Evolutionary conservation across 2,113 vertebrate genomes (phyloP).

Genomic region (Halichoerus grypus): DNA sequence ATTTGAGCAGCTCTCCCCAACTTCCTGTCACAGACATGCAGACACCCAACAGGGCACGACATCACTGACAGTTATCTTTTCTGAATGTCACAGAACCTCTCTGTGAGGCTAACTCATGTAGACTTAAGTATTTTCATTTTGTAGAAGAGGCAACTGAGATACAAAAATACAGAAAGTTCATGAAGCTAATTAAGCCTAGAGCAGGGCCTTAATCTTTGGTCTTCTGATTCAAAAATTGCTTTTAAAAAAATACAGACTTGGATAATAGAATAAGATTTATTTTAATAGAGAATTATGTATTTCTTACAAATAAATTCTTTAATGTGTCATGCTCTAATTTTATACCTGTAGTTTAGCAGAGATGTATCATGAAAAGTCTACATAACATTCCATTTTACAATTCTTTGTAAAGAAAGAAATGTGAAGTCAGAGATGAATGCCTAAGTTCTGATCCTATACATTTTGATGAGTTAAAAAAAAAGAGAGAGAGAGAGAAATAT

Average conservation of each 20-base stretch:
- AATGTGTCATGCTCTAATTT: constrained; percentile 61
- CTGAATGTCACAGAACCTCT: background rate
- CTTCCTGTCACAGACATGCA: background rate
- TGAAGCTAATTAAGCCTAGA: background rate
- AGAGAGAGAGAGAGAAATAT: background rate
- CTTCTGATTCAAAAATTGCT: constrained; percentile 12
- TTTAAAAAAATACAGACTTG: constrained; percentile 10
- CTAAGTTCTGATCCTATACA: background rate
- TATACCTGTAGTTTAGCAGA: constrained; percentile 31
- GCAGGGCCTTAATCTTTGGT: background rate
- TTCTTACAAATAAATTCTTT: constrained; percentile 43
- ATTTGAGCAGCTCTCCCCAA: background rate
- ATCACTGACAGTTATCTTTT: background rate
- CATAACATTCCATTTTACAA: background rate
- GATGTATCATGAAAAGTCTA: constrained; percentile 18
- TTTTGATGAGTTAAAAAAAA: background rate
- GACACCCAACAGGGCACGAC: background rate
- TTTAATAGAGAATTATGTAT: constrained; percentile 42
- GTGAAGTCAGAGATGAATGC: constrained; percentile 15
- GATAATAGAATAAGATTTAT: constrained; percentile 34
- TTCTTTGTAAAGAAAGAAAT: constrained; percentile 54
- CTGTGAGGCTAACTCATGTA: background rate
- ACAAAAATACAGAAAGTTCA: constrained; percentile 15
- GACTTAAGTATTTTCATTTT: constrained; percentile 33
- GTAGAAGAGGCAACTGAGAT: constrained; percentile 12